These are phyloP conservation scores for Aviceda subcristata DNA, from an alignment of 2,113 vertebrate species.

Conservation along the genomic window DNA sequence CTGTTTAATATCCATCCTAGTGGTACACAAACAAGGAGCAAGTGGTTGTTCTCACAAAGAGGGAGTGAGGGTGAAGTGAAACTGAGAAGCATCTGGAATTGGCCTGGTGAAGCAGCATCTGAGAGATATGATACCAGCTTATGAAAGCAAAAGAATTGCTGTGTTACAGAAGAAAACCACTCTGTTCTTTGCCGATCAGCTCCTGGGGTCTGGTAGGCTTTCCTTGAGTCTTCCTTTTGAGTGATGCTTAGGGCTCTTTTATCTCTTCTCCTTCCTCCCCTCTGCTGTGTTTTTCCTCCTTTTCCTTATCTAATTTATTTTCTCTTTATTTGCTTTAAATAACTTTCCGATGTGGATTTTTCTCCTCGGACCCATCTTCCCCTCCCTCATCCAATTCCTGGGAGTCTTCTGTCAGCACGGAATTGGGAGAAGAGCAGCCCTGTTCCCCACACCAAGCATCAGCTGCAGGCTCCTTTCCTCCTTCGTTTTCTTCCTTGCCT, in stretches of 20 bases:
- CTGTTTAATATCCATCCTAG: slow-evolving; percentile 57
- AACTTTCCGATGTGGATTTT: slow-evolving; percentile 8
- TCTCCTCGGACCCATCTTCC: slow-evolving; percentile 9
- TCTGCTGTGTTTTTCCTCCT: neutral
- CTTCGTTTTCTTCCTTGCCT: neutral
- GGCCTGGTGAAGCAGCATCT: slow-evolving; percentile 25
- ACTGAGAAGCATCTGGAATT: slow-evolving; percentile 29
- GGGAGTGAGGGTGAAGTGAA: slow-evolving; percentile 24
- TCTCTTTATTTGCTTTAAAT: slow-evolving; percentile 26
- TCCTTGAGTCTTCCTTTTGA: neutral
- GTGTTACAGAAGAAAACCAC: slow-evolving; percentile 18
- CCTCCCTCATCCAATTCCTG: neutral
- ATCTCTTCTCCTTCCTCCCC: neutral
- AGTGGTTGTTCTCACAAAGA: neutral
- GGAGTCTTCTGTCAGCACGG: slow-evolving; percentile 27
- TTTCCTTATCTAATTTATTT: slow-evolving; percentile 26
- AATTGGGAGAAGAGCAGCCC: slow-evolving; percentile 6
- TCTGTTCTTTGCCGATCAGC: slow-evolving; percentile 14
- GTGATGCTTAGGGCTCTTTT: neutral
- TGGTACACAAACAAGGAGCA: neutral
- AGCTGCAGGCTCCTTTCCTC: slow-evolving; percentile 20
- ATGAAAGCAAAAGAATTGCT: slow-evolving; percentile 13
- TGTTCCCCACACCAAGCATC: neutral
- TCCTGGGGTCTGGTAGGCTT: slow-evolving; percentile 3
- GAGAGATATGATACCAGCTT: slow-evolving; percentile 42